Evolutionary conservation across 1,140 invertebrate species (phyloP).

Genomic region (Riptortus pedestris): DNA sequence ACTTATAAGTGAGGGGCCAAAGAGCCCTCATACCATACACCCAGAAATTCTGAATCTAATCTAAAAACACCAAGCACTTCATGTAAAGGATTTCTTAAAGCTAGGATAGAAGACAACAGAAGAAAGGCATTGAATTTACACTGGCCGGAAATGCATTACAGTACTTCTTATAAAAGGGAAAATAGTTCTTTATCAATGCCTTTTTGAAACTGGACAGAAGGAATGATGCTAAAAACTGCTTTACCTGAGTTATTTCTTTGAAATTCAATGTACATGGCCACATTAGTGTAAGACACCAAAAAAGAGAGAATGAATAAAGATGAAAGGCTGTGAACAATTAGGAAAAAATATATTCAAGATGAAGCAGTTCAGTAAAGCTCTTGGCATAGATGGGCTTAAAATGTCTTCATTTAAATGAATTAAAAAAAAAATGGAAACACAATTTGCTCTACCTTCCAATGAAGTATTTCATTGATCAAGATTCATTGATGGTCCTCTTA

Average conservation of each 20-base stretch:
- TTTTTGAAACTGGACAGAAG: too few species aligned
- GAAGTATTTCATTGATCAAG: neutral
- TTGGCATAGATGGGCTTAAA: conserved; percentile 15
- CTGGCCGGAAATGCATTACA: conserved; percentile 12
- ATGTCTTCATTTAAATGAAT: conserved; percentile 1
- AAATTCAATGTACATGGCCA: conserved; percentile 6
- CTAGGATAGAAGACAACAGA: conserved; percentile 3
- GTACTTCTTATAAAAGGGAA: neutral
- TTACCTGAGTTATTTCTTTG: too few species aligned
- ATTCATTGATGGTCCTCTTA: conserved; percentile 10
- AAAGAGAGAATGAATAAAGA: neutral
- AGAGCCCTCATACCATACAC: neutral
- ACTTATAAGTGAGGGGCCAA: neutral
- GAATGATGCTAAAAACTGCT: too few species aligned
- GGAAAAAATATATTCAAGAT: neutral
- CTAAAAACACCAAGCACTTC: too few species aligned
- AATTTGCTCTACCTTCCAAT: conserved; percentile 1
- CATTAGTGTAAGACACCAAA: neutral
- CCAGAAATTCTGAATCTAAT: neutral
- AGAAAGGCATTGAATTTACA: neutral
- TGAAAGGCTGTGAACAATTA: conserved; percentile 17
- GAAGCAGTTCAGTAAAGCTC: conserved; percentile 10
- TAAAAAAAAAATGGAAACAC: too few species aligned
- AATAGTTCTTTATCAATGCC: too few species aligned
- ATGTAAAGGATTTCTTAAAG: conserved; percentile 7